Evolutionary conservation across 2,888 invertebrate species (phyloP).

Genomic region (Beris chalybata): DNA sequence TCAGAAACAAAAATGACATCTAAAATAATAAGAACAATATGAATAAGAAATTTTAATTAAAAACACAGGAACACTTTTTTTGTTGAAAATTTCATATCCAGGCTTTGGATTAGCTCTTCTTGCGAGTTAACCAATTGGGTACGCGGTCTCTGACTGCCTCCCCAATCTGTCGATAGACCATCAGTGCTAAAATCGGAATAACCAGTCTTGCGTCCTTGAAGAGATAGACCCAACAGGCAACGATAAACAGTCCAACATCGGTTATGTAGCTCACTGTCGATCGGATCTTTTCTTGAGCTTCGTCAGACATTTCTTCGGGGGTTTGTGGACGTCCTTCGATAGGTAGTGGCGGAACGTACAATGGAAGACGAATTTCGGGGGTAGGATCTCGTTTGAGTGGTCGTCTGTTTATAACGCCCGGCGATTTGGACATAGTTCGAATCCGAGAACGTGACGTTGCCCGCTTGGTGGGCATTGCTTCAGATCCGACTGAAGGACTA

Average conservation of each 20-base stretch:
- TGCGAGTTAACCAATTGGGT: conserved; percentile 62
- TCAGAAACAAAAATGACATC: neutral
- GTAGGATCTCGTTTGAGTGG: conserved; percentile 31
- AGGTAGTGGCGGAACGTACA: conserved; percentile 17
- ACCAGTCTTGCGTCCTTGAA: conserved; percentile 79
- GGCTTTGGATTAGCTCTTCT: conserved; percentile 44
- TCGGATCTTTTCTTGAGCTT: conserved; percentile 69
- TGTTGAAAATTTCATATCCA: neutral
- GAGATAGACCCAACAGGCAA: conserved; percentile 80
- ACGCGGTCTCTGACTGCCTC: conserved; percentile 64
- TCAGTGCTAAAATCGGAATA: conserved; percentile 74
- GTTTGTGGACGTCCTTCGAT: conserved; percentile 37
- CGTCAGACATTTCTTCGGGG: conserved; percentile 61
- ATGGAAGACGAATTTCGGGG: conserved; percentile 19
- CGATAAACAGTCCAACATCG: conserved; percentile 71
- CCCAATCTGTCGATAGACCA: conserved; percentile 76
- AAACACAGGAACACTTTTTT: conserved; percentile 21
- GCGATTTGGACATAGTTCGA: conserved; percentile 44
- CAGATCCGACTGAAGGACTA: neutral
- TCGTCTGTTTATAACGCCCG: conserved; percentile 41
- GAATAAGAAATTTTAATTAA: neutral
- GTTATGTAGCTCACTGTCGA: conserved; percentile 72
- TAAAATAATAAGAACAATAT: neutral
- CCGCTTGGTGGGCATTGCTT: neutral
- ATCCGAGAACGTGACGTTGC: conserved; percentile 39